Evolutionary conservation across 2,113 vertebrate genomes (phyloP).

Genomic region (Vimba vimba): DNA sequence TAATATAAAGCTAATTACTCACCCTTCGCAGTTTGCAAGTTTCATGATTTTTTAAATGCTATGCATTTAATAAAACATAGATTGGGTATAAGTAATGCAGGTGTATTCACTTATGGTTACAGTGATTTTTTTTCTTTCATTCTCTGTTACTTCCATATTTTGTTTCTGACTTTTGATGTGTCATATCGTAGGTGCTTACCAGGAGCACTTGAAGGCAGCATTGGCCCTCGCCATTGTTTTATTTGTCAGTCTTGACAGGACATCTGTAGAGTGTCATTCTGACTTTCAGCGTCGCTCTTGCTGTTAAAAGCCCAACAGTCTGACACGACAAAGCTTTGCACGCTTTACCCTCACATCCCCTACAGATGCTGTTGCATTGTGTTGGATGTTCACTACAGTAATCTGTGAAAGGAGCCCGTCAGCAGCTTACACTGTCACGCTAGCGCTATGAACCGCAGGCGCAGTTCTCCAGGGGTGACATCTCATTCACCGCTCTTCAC

Average conservation of each 20-base stretch:
- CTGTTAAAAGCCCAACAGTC: constrained; percentile 12
- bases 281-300: neutral
- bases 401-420: constrained; percentile 45
- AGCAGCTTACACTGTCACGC: constrained; percentile 17
- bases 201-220: neutral
- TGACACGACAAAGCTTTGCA: constrained; percentile 17
- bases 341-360: constrained; percentile 27
- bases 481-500: constrained; percentile 25
- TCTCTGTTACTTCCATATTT: neutral
- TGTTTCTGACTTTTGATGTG: neutral
- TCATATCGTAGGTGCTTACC: neutral
- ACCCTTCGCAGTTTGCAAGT: too few species aligned
- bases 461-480: constrained; percentile 46
- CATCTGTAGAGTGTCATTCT: constrained; percentile 21
- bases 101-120: neutral
- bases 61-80: neutral
- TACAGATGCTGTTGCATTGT: constrained; percentile 46
- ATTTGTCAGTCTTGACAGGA: constrained; percentile 23
- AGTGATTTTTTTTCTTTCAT: neutral
- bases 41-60: too few species aligned
- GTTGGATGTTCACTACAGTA: constrained; percentile 38
- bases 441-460: constrained; percentile 22
- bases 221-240: neutral
- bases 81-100: neutral
- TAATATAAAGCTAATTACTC: too few species aligned